A percentile compares a stretch with the other conserved stretches of the same genome.
Evolutionary conservation across 2,888 invertebrate genomes (phyloP).

Genomic region (Homarus gammarus): DNA sequence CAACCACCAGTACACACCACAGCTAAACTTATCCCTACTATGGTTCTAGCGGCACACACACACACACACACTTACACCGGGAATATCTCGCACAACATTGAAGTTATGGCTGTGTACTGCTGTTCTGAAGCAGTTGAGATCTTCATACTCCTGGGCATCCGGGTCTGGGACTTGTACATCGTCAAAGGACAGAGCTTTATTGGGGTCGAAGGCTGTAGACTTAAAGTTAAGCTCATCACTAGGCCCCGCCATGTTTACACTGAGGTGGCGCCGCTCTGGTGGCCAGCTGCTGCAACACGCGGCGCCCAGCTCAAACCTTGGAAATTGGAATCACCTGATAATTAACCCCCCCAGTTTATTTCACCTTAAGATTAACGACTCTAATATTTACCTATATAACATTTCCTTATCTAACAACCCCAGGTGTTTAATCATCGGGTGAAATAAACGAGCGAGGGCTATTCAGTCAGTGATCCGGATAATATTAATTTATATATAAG

Average conservation of each 20-base stretch:
- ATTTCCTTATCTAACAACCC: background rate
- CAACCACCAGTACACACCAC: no score
- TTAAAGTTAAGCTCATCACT: slow-evolving; percentile 25
- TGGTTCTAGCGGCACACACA: no score
- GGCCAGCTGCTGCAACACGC: background rate
- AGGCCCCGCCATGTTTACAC: slow-evolving; percentile 54
- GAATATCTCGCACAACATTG: slow-evolving; percentile 40
- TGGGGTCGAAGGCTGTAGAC: slow-evolving; percentile 36
- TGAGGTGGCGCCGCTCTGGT: slow-evolving; percentile 48
- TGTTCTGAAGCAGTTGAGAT: slow-evolving; percentile 34
- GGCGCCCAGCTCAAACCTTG: background rate
- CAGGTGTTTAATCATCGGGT: background rate
- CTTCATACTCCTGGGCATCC: slow-evolving; percentile 36
- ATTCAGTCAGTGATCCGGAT: no score
- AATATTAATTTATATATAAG: no score
- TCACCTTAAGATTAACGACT: background rate
- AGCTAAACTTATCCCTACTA: no score
- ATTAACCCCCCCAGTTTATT: background rate
- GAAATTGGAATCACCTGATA: background rate
- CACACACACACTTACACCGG: slow-evolving; percentile 51
- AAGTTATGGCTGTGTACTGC: slow-evolving; percentile 40
- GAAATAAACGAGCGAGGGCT: no score
- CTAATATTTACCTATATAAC: no score
- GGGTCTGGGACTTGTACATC: slow-evolving; percentile 30
- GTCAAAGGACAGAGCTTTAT: slow-evolving; percentile 11